Evolutionary conservation across 2,888 invertebrate genomes (phyloP).

Genomic region (Petrolisthes cinctipes): DNA sequence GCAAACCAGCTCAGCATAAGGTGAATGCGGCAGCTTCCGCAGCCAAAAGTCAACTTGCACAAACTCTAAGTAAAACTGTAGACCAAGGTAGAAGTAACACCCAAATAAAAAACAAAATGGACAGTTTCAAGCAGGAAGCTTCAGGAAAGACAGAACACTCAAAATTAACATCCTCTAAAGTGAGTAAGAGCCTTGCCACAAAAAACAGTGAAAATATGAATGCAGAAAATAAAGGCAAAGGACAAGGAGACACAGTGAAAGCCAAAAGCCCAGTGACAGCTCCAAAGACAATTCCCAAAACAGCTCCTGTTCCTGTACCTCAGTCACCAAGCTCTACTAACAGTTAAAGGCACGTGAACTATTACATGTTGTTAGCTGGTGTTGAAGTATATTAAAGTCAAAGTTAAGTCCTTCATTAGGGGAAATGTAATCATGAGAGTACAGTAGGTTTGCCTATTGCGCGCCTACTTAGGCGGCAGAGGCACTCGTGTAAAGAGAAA

Average conservation of each 20-base stretch:
- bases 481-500: no score
- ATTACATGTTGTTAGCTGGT: no score
- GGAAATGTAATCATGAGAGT: conserved; percentile 1
- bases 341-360: not conserved
- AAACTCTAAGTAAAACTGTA: conserved; percentile 21
- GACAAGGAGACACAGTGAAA: not conserved
- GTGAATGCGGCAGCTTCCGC: not conserved
- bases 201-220: conserved; percentile 15
- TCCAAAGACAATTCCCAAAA: conserved; percentile 36
- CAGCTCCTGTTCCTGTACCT: conserved; percentile 53
- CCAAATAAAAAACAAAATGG: conserved; percentile 23
- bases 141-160: conserved; percentile 23
- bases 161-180: not conserved
- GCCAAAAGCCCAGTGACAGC: conserved; percentile 4
- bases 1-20: conserved; percentile 48
- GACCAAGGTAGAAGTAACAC: conserved; percentile 31
- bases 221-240: conserved; percentile 17
- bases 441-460: no score
- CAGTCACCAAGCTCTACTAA: conserved; percentile 42
- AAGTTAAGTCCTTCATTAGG: not conserved
- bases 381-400: no score
- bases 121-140: conserved; percentile 26
- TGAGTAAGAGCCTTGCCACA: conserved; percentile 9
- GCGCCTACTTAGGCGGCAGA: no score
- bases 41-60: conserved; percentile 4